Evolutionary conservation across 2,113 vertebrate genomes (phyloP).

Genomic region (Scortum barcoo): DNA sequence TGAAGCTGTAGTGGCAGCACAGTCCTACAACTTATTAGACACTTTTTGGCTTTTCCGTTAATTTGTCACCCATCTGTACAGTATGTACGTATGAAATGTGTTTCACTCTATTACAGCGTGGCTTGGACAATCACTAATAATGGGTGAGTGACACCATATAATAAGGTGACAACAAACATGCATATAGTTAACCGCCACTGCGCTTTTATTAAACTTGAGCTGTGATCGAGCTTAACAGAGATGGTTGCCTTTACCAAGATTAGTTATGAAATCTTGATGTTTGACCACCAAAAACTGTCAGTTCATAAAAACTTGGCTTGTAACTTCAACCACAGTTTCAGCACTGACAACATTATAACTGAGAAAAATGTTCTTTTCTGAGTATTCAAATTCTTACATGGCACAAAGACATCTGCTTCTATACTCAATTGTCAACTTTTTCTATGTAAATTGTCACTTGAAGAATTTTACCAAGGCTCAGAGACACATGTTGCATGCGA

Average conservation of each 20-base stretch:
- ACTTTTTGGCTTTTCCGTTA: too few species aligned
- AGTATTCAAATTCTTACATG: neutral
- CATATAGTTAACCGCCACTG: neutral
- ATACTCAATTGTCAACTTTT: neutral
- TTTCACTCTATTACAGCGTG: neutral
- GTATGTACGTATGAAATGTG: neutral
- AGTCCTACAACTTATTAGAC: too few species aligned
- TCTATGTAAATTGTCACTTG: neutral
- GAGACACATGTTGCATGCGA: neutral
- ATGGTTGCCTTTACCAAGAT: neutral
- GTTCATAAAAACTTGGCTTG: slow-evolving; percentile 15
- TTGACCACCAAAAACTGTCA: neutral
- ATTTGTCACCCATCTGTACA: too few species aligned
- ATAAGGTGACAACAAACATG: neutral
- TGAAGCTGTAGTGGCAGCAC: too few species aligned
- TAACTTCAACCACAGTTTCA: slow-evolving; percentile 6
- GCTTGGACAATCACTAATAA: neutral
- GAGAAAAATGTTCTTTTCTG: neutral
- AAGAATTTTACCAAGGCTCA: neutral
- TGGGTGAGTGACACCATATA: neutral
- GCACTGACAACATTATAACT: neutral
- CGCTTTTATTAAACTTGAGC: neutral
- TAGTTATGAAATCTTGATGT: neutral
- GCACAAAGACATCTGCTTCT: neutral
- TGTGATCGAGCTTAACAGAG: slow-evolving; percentile 1